Evolutionary conservation across 2,113 vertebrate genomes (phyloP).

Genomic region (Albula goreensis): DNA sequence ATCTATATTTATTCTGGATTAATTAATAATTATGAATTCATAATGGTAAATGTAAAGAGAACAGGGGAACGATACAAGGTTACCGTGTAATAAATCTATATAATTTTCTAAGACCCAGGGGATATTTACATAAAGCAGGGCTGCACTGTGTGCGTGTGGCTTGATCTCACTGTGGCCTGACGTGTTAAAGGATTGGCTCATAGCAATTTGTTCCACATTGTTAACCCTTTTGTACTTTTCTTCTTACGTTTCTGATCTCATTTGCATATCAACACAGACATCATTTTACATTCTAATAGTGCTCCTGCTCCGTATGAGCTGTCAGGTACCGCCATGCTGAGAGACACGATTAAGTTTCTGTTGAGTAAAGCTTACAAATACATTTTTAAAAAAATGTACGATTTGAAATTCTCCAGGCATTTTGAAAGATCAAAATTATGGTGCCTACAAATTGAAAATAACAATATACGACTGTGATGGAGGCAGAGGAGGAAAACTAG

Average conservation of each 20-base stretch:
- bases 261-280: not conserved
- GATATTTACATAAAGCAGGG: not conserved
- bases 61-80: not conserved
- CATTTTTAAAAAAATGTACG: not conserved
- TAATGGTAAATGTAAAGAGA: not conserved
- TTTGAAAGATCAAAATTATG: constrained; percentile 24
- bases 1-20: not conserved
- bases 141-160: not conserved
- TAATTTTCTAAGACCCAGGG: not conserved
- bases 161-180: too few relatives aligned
- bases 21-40: not conserved
- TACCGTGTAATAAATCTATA: not conserved
- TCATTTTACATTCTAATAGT: not conserved
- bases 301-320: too few relatives aligned
- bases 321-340: not conserved
- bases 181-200: not conserved
- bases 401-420: not conserved
- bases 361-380: constrained; percentile 12
- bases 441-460: constrained; percentile 18
- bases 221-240: not conserved
- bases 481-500: constrained; percentile 39
- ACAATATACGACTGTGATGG: constrained; percentile 35
- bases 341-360: not conserved
- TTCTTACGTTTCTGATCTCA: not conserved
- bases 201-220: not conserved